Conservation (phyloP, 2,797 vertebrate species). For the Myotis myotis region DNA sequence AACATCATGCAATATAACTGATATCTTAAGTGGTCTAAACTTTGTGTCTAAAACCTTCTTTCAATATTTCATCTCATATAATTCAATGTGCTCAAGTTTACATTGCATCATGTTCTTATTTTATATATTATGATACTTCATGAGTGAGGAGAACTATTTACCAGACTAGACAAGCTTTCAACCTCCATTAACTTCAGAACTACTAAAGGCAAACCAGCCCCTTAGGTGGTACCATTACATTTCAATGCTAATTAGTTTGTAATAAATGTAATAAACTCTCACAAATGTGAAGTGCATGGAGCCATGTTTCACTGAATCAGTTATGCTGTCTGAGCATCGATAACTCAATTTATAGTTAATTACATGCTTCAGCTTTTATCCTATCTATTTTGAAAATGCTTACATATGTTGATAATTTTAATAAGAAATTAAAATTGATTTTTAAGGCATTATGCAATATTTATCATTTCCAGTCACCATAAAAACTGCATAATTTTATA, state of each 20-base stretch:
- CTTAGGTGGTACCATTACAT: neutral
- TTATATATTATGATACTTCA: constrained; percentile 7
- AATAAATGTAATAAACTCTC: constrained; percentile 60
- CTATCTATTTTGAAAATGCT: constrained; percentile 58
- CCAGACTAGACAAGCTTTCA: constrained; percentile 27
- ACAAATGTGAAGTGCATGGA: constrained; percentile 44
- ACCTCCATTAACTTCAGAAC: constrained; percentile 21
- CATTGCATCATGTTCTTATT: neutral
- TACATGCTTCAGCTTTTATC: constrained; percentile 48
- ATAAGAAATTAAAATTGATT: constrained; percentile 32
- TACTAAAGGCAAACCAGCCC: constrained; percentile 33
- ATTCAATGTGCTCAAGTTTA: neutral
- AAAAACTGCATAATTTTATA: neutral
- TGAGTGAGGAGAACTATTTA: neutral
- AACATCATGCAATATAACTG: neutral
- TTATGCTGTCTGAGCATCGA: constrained; percentile 49
- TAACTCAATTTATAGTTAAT: constrained; percentile 56
- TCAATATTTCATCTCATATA: neutral
- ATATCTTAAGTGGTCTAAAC: neutral
- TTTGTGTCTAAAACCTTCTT: neutral
- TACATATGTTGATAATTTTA: constrained; percentile 24
- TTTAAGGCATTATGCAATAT: neutral
- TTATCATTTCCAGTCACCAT: neutral
- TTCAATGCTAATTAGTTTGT: constrained; percentile 57
- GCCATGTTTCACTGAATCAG: constrained; percentile 58